A percentile compares a stretch with the other conserved stretches of the same genome.
Evolutionary conservation across 2,113 vertebrate genomes (phyloP).

Genomic region (Crotalus helleri): DNA sequence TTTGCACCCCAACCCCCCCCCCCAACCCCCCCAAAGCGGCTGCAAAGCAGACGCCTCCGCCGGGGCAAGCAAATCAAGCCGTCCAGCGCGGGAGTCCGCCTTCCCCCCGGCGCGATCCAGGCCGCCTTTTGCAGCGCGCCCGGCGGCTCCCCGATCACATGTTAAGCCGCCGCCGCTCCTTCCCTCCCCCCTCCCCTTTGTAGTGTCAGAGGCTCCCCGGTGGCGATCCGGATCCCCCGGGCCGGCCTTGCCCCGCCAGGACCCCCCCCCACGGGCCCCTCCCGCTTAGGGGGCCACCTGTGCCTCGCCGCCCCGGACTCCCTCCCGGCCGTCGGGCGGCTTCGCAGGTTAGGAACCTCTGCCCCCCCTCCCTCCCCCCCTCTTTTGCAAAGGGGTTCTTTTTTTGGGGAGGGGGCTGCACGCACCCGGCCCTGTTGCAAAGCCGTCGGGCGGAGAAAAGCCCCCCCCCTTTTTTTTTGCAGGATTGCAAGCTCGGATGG

Average conservation of each 20-base stretch:
- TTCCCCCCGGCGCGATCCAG: slow-evolving; percentile 64
- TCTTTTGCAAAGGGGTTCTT: background rate
- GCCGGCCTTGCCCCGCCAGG: slow-evolving; percentile 62
- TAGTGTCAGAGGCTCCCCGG: slow-evolving; percentile 80
- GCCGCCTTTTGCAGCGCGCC: slow-evolving; percentile 80
- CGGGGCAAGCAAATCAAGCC: background rate
- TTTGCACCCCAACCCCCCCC: background rate
- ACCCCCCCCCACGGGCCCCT: background rate
- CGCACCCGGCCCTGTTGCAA: background rate
- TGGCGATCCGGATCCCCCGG: slow-evolving; percentile 74
- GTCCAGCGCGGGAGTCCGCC: background rate
- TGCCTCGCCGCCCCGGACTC: background rate
- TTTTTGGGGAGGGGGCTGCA: background rate
- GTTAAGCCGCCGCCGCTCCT: slow-evolving; percentile 60
- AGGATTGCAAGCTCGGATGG: too few relatives aligned
- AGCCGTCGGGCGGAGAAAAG: background rate
- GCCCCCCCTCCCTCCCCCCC: background rate
- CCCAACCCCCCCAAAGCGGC: too few relatives aligned
- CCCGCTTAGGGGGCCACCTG: background rate
- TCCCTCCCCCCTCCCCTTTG: slow-evolving; percentile 75
- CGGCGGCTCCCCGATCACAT: slow-evolving; percentile 81
- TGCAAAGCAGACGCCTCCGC: too few relatives aligned
- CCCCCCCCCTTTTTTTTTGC: too few relatives aligned
- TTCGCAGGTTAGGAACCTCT: background rate
- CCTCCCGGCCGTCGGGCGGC: background rate